phyloP scores from a whole-genome alignment of 1,140 invertebrate genomes.

The Berghia stephanieae region DNA sequence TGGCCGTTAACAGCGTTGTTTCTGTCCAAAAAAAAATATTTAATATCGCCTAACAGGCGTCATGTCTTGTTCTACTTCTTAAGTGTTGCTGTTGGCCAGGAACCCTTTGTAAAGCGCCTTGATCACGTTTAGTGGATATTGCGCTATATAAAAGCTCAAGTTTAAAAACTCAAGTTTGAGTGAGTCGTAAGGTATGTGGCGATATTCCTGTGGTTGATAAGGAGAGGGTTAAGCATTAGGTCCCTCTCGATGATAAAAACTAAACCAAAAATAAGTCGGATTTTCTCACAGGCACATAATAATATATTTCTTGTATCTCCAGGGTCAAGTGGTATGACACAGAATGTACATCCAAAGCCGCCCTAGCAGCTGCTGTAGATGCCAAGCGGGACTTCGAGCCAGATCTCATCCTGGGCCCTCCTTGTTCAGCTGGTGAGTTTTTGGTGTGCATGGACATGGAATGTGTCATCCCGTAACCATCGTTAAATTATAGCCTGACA shows the following conservation, averaged over 20 bases:
- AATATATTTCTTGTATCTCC: constrained; percentile 21
- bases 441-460: no score
- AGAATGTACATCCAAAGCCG: constrained; percentile 55
- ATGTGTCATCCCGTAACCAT: no score
- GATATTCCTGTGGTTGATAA: background rate
- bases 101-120: no score
- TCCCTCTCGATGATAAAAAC: background rate
- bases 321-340: constrained; percentile 60
- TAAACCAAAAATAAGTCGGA: background rate
- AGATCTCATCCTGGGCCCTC: constrained; percentile 58
- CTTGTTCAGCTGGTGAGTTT: constrained; percentile 57
- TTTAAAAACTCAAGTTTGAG: no score
- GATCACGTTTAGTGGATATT: no score
- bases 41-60: no score
- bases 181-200: background rate
- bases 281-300: background rate
- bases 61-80: no score
- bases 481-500: no score
- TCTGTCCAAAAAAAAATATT: no score
- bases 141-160: no score
- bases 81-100: no score
- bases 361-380: constrained; percentile 51
- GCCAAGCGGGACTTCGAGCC: constrained; percentile 48
- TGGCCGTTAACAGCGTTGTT: no score
- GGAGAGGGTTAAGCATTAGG: background rate